Evolutionary conservation across 2,888 invertebrate species (phyloP).

Genomic region (Podotricha telesiphe): DNA sequence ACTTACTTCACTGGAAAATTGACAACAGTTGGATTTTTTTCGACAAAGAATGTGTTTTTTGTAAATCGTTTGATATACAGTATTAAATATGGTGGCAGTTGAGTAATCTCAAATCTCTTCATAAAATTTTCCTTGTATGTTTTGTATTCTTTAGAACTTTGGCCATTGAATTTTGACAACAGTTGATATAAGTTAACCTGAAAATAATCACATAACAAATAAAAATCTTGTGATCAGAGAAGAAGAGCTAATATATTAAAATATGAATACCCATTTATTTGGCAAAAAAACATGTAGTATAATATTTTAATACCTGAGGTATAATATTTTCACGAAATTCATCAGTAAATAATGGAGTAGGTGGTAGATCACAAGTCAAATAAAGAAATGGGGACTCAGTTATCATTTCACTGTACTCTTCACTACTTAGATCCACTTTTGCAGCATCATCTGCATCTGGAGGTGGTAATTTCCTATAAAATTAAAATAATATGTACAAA

Average conservation of each 20-base stretch:
- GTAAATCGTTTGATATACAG: slow-evolving; percentile 98
- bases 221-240: no score
- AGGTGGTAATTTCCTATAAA: slow-evolving; percentile 92
- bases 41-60: slow-evolving; percentile 99
- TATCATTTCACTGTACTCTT: slow-evolving; percentile 93
- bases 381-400: slow-evolving; percentile 97
- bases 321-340: slow-evolving; percentile 99
- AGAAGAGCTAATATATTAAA: no score
- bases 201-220: slow-evolving; percentile 30
- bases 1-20: slow-evolving; percentile 99
- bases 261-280: neutral
- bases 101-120: slow-evolving; percentile 97
- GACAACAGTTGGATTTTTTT: slow-evolving; percentile 99
- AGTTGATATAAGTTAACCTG: slow-evolving; percentile 96
- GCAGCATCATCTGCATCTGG: slow-evolving; percentile 95
- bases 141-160: slow-evolving; percentile 98
- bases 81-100: slow-evolving; percentile 96
- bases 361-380: slow-evolving; percentile 98
- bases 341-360: slow-evolving; percentile 98
- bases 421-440: slow-evolving; percentile 90
- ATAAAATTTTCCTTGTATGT: slow-evolving; percentile 99
- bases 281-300: neutral
- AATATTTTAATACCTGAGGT: slow-evolving; percentile 95
- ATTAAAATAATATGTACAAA: neutral
- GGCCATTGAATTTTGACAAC: slow-evolving; percentile 97